phyloP scores from a whole-genome alignment of 2,113 vertebrate genomes.

The Gobio gobio region DNA sequence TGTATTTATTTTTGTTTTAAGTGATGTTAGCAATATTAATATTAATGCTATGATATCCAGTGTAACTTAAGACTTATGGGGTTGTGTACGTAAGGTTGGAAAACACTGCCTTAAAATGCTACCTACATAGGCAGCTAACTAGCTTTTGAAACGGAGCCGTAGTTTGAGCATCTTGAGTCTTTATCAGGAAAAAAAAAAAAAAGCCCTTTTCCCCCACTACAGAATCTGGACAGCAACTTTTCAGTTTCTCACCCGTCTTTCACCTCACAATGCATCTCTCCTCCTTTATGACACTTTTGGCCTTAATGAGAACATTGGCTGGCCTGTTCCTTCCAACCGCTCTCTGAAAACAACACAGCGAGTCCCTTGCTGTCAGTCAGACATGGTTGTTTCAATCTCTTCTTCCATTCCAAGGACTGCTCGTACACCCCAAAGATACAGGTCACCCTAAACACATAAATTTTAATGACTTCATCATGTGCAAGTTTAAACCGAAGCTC shows the following conservation, averaged over 20 bases:
- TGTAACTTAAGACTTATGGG: neutral
- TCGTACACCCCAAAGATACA: slow-evolving; percentile 1
- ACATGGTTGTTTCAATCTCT: slow-evolving; percentile 14
- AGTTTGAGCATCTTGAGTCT: neutral
- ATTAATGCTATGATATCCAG: no score
- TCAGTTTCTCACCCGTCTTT: slow-evolving; percentile 11
- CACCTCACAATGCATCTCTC: slow-evolving; percentile 36
- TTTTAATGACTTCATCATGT: slow-evolving; percentile 6
- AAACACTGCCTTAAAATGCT: neutral
- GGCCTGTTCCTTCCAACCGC: slow-evolving; percentile 34
- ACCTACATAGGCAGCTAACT: neutral
- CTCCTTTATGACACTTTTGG: slow-evolving; percentile 40
- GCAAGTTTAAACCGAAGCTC: neutral
- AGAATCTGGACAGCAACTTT: neutral
- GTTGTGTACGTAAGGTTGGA: neutral
- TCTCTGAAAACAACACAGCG: slow-evolving; percentile 32
- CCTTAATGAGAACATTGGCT: slow-evolving; percentile 46
- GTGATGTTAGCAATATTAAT: neutral
- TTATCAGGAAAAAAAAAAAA: neutral
- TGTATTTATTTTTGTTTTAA: neutral
- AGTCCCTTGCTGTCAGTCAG: slow-evolving; percentile 44
- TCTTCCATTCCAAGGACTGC: neutral
- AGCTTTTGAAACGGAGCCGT: neutral
- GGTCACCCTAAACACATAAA: slow-evolving; percentile 14
- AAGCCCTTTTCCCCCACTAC: no score